These are phyloP conservation scores for Montipora sp. DNA, from an alignment of 64 coral and sea anemone species.

Conservation along the genomic window DNA sequence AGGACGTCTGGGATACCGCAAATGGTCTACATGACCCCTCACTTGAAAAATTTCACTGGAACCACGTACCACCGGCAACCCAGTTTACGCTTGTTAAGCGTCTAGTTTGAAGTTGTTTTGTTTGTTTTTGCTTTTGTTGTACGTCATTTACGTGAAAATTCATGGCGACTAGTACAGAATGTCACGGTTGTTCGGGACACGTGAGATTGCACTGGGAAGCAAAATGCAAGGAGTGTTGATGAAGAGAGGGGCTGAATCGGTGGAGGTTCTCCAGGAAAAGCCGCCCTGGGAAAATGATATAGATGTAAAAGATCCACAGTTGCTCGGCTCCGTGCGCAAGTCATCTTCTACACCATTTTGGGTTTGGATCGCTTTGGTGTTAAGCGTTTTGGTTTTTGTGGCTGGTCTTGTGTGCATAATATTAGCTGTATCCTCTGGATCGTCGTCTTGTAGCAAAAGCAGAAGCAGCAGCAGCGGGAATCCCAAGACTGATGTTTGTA, in stretches of 20 bases:
- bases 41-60: too few species aligned
- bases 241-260: neutral
- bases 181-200: too few species aligned
- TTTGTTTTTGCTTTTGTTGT: too few species aligned
- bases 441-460: neutral
- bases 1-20: too few species aligned
- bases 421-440: neutral
- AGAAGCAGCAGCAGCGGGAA: neutral
- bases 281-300: neutral
- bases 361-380: conserved; percentile 18
- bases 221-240: neutral
- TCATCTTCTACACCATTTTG: neutral
- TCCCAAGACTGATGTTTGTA: neutral
- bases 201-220: too few species aligned
- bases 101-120: too few species aligned
- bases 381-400: conserved; percentile 14
- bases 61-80: too few species aligned
- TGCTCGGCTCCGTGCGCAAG: neutral
- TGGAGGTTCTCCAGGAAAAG: neutral
- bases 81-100: too few species aligned
- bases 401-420: conserved; percentile 13
- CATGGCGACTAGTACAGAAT: too few species aligned
- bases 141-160: too few species aligned
- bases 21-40: too few species aligned
- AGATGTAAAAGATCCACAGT: neutral